phyloP scores from a whole-genome alignment of 2,113 vertebrate genomes.

The Poecilia latipinna region DNA sequence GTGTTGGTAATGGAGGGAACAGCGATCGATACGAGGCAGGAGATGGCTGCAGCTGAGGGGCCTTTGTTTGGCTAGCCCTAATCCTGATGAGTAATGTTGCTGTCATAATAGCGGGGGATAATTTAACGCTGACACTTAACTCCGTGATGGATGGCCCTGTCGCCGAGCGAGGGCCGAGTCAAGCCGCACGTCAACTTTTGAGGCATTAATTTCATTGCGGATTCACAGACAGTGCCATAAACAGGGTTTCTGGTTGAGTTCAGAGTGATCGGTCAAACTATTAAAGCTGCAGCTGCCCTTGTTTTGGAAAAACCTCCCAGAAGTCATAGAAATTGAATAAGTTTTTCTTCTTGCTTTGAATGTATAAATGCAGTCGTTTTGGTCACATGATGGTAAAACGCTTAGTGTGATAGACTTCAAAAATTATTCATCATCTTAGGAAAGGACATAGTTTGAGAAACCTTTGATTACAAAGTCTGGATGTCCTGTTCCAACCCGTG shows the following conservation, averaged over 20 bases:
- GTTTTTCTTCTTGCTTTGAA: neutral
- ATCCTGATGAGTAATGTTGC: slow-evolving; percentile 95
- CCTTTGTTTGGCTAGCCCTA: slow-evolving; percentile 80
- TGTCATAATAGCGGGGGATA: slow-evolving; percentile 95
- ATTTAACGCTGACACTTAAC: slow-evolving; percentile 95
- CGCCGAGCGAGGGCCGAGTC: slow-evolving; percentile 75
- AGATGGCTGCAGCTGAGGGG: slow-evolving; percentile 78
- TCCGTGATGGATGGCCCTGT: slow-evolving; percentile 91
- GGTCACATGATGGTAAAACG: no score
- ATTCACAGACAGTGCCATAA: slow-evolving; percentile 45
- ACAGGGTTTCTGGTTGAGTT: slow-evolving; percentile 8
- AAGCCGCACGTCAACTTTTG: slow-evolving; percentile 82
- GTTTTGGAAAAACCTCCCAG: neutral
- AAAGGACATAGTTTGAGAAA: neutral
- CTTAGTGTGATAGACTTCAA: neutral
- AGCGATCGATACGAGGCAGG: slow-evolving; percentile 85
- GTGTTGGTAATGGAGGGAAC: slow-evolving; percentile 82
- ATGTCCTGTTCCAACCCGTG: neutral
- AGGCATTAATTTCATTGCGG: slow-evolving; percentile 86
- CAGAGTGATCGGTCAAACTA: neutral
- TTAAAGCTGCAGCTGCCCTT: neutral
- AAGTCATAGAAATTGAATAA: neutral
- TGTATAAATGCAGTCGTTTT: neutral
- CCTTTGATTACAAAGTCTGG: neutral
- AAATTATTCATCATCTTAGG: neutral